Conservation (phyloP, 2,113 vertebrate genomes). For the Nycticryphes semicollaris region DNA sequence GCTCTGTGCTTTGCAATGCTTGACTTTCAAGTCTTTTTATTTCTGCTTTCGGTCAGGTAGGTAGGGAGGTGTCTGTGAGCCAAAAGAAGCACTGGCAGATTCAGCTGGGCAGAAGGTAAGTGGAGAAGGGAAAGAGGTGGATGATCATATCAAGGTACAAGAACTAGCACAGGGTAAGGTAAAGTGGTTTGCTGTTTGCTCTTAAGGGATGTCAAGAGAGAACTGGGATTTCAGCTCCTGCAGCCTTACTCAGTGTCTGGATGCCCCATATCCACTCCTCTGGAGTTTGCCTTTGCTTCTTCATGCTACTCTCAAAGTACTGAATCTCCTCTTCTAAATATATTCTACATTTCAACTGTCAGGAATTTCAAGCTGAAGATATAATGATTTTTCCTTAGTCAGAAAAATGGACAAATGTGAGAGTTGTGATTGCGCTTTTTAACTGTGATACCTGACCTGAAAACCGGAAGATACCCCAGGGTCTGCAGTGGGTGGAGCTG, state of each 20-base stretch:
- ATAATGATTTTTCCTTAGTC: not conserved
- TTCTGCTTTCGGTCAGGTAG: not conserved
- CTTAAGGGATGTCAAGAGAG: not conserved
- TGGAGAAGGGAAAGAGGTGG: not conserved
- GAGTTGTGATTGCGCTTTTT: not conserved
- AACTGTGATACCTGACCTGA: not conserved
- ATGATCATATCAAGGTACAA: not conserved
- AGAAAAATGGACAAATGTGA: not conserved
- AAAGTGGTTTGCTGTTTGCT: not conserved
- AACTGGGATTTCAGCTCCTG: not conserved
- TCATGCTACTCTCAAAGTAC: not conserved
- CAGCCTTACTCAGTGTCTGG: not conserved
- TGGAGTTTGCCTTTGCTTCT: not conserved
- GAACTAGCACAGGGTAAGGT: not conserved
- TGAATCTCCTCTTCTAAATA: not conserved
- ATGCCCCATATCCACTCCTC: too few relatives aligned
- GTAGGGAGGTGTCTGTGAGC: not conserved
- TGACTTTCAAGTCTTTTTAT: not conserved
- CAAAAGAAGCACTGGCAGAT: not conserved
- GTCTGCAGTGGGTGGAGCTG: not conserved
- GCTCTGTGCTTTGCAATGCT: not conserved
- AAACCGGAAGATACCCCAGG: not conserved
- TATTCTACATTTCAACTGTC: not conserved
- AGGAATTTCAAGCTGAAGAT: not conserved
- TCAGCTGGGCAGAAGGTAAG: not conserved